These are phyloP conservation scores for Fopius arisanus DNA, from an alignment of 1,140 invertebrate genomes.

Conservation along the genomic window DNA sequence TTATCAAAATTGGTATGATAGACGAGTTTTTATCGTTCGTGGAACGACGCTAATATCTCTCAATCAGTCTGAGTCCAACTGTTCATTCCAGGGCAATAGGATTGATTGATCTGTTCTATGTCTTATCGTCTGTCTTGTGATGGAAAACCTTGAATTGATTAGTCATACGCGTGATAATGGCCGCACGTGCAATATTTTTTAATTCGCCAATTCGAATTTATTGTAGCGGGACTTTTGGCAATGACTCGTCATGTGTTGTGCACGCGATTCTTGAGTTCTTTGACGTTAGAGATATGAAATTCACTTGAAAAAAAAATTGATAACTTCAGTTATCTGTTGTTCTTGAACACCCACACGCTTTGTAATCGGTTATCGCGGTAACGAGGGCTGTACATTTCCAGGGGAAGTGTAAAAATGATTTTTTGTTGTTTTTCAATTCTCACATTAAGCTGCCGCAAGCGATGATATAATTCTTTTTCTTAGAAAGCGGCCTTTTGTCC, in stretches of 20 bases:
- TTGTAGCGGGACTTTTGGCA: not conserved
- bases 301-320: not conserved
- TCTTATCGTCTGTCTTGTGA: not conserved
- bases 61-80: not conserved
- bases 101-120: not conserved
- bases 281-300: not conserved
- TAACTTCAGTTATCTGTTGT: not conserved
- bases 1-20: not conserved
- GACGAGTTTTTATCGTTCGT: not conserved
- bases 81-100: not conserved
- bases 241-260: not conserved
- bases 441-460: too few relatives aligned
- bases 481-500: slow-evolving; percentile 27
- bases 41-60: not conserved
- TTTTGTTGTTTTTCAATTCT: too few relatives aligned
- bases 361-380: not conserved
- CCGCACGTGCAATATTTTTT: not conserved
- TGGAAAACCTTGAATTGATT: not conserved
- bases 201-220: not conserved
- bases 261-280: not conserved
- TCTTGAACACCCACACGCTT: not conserved
- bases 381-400: not conserved
- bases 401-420: not conserved
- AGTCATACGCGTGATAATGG: not conserved
- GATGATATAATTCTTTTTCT: not conserved